Evolutionary conservation across 2,113 vertebrate genomes (phyloP), one percentile per base, ranked within the genome.

Genomic region (Aythya baeri): DNA sequence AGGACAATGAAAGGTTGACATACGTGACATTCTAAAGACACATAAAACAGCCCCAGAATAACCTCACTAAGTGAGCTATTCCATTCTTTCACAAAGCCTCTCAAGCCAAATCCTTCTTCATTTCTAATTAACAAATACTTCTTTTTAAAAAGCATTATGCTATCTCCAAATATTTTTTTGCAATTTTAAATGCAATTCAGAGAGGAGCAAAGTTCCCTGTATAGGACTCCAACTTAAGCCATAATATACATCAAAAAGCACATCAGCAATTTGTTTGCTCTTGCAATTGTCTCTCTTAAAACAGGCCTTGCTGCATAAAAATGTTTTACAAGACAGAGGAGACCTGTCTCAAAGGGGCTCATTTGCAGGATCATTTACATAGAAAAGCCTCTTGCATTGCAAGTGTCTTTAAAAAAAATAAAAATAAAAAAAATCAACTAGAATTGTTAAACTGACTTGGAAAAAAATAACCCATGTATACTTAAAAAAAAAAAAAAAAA

Each of bases 1-100:
- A 66, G 63, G 74, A 96, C 86, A 94, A 96, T 85, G 83, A 78
- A 91, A 94, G 22, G 58, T 92, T 90, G 77, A 91, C 20, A 12
- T 11, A 88, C 6, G 21, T 3, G 34, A 75, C 77, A 76, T 21
- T 83, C 54, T 75, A 66, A 65, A 89, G 54, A 76, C 36, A 82
- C 0, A 2, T 49, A 72, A 71, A 88, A 18, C 63, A 95, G 32
- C 26, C 21, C 16, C 1, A 52, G 91, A 94, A 78, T 55, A 88
- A 77, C 43, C 43, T 50, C 41, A 25, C 23, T 54, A 43, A 15
- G 25, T 27, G 84, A 84, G 88, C 9, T 36, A 13, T 10, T 82
- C 44, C 41, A 14, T 46, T 87, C 38, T 58, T 55, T 66, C 2
- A 67, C 11, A 78, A 11, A 82, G 11, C 14, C 17, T 44, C 44